These are phyloP conservation scores for Chitala chitala DNA, from an alignment of 2,113 vertebrate species.

Conservation along the genomic window DNA sequence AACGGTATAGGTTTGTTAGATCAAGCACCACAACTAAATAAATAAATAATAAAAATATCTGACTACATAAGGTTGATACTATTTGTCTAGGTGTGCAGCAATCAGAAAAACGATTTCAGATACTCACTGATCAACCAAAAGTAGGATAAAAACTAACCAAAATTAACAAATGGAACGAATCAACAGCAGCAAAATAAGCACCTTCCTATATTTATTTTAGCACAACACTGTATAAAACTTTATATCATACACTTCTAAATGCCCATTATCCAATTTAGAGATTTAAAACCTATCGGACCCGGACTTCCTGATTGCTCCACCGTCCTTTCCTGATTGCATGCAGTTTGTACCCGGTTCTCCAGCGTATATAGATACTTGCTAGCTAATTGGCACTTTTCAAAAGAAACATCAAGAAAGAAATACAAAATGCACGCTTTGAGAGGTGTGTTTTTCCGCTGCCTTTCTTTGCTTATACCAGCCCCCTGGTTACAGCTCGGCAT, in stretches of 20 bases:
- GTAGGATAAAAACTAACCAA: not conserved
- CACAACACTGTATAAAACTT: not conserved
- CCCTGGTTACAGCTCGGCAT: constrained; percentile 61
- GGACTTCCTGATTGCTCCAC: constrained; percentile 31
- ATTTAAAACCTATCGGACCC: constrained; percentile 25
- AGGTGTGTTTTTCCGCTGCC: constrained; percentile 63
- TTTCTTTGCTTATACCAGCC: constrained; percentile 61
- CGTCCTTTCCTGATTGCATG: constrained; percentile 42
- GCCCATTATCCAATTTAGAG: constrained; percentile 59
- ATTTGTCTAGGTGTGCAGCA: too few species aligned
- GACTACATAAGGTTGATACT: not conserved
- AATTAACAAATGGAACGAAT: too few species aligned
- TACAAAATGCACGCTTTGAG: constrained; percentile 56
- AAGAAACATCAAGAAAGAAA: constrained; percentile 2
- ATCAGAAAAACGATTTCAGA: too few species aligned
- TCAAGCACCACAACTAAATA: not conserved
- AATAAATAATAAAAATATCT: not conserved
- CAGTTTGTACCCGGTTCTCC: not conserved
- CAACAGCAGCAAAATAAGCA: too few species aligned
- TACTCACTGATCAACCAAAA: too few species aligned
- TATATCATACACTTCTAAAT: constrained; percentile 27
- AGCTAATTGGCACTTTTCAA: not conserved
- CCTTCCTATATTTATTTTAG: too few species aligned
- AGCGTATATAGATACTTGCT: constrained; percentile 41
- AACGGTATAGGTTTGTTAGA: not conserved